Percentiles rank a stretch among this genome's conserved stretches.
These are phyloP conservation scores for Pristionchus pacificus DNA, from an alignment of 1,140 invertebrate species.

Conservation along the genomic window DNA sequence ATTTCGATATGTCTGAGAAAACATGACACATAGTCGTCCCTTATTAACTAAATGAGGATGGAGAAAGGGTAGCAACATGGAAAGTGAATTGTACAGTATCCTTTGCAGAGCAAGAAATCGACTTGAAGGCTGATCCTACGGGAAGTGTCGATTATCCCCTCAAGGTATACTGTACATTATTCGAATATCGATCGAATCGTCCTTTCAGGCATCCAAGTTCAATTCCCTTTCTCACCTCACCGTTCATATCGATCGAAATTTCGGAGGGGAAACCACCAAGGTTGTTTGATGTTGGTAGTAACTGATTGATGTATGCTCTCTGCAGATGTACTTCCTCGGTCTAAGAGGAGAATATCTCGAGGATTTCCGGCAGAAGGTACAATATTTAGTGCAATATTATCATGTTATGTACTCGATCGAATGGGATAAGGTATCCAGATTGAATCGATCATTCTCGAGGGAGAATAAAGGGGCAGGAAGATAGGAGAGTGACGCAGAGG, in stretches of 20 bases:
- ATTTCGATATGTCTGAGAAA: no score
- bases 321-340: constrained; percentile 20
- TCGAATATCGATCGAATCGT: background rate
- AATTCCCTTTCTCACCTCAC: constrained; percentile 15
- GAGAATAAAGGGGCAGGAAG: no score
- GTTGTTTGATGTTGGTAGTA: no score
- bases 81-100: no score
- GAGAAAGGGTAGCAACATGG: no score
- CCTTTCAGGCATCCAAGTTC: constrained; percentile 19
- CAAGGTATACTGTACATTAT: constrained; percentile 6
- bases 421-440: no score
- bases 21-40: no score
- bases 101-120: constrained; percentile 24
- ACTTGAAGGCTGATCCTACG: constrained; percentile 25
- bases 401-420: no score
- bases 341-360: constrained; percentile 31
- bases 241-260: constrained; percentile 17
- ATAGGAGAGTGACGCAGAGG: no score
- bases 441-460: no score
- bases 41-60: no score
- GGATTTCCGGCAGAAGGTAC: constrained; percentile 27
- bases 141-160: constrained; percentile 27
- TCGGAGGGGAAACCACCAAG: constrained; percentile 22
- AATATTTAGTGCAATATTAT: background rate
- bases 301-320: no score